A percentile compares a stretch with the other conserved stretches of the same genome.
phyloP scores from a whole-genome alignment of 2,888 invertebrate species.

The Sesamia inferens region DNA sequence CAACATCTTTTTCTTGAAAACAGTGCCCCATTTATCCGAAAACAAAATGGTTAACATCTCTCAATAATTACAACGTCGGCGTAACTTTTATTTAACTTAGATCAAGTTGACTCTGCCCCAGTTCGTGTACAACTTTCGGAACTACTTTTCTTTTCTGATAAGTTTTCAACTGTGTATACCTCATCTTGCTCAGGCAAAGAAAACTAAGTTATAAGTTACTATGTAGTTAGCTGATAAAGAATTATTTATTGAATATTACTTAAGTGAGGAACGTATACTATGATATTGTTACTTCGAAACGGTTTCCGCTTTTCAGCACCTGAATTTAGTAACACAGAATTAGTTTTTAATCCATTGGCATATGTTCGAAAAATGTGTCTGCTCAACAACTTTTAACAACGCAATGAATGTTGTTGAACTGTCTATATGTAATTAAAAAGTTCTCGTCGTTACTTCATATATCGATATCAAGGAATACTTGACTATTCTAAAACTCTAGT shows the following conservation, averaged over 20 bases:
- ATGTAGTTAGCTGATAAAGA: conserved; percentile 29
- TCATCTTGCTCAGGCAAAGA: conserved; percentile 34
- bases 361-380: no score
- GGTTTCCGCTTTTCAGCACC: no score
- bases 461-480: neutral
- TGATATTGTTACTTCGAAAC: neutral
- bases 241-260: conserved; percentile 27
- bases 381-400: no score
- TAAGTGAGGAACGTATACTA: neutral
- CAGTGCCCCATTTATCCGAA: conserved; percentile 5
- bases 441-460: neutral
- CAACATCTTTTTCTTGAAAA: neutral
- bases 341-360: no score
- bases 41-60: conserved; percentile 15
- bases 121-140: conserved; percentile 37
- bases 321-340: no score
- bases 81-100: conserved; percentile 33
- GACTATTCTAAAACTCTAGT: no score
- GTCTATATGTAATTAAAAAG: no score
- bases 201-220: conserved; percentile 31
- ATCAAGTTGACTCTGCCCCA: conserved; percentile 29
- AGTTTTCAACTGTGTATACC: conserved; percentile 35
- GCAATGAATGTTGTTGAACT: no score
- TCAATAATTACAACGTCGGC: conserved; percentile 19
- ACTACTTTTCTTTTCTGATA: conserved; percentile 49